These are phyloP conservation scores for Atrichornis clamosus DNA, from an alignment of 2,113 vertebrate species.

Conservation along the genomic window DNA sequence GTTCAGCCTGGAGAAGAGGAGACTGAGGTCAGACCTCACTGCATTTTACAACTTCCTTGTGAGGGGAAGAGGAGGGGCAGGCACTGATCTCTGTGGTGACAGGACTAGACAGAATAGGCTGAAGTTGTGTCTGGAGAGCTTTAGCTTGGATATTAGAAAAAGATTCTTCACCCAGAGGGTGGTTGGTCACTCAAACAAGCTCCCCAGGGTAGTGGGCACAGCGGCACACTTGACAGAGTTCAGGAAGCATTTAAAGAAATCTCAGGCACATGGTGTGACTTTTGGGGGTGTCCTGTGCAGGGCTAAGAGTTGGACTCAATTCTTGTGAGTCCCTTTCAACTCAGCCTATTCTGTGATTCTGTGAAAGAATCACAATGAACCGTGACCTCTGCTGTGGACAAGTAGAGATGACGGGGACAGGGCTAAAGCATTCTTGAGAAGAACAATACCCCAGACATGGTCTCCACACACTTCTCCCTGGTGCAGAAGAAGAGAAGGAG, in stretches of 20 bases:
- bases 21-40: background rate
- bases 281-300: background rate
- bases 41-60: background rate
- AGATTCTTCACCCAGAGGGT: background rate
- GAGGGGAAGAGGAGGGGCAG: background rate
- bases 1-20: background rate
- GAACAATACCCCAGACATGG: background rate
- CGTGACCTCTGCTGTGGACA: background rate
- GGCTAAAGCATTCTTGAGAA: background rate
- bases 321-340: background rate
- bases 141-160: background rate
- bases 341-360: background rate
- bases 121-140: background rate
- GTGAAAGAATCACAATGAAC: background rate
- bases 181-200: too few relatives aligned
- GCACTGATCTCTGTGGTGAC: background rate
- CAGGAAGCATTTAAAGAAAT: background rate
- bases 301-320: fast-evolving
- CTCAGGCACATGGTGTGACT: background rate
- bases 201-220: background rate
- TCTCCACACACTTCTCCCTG: background rate
- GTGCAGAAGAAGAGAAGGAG: background rate
- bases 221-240: background rate
- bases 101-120: background rate
- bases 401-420: background rate